Percentiles rank a stretch among this genome's conserved stretches.
Conservation (phyloP, 2,797 vertebrate species). For the Botia almorhae region DNA sequence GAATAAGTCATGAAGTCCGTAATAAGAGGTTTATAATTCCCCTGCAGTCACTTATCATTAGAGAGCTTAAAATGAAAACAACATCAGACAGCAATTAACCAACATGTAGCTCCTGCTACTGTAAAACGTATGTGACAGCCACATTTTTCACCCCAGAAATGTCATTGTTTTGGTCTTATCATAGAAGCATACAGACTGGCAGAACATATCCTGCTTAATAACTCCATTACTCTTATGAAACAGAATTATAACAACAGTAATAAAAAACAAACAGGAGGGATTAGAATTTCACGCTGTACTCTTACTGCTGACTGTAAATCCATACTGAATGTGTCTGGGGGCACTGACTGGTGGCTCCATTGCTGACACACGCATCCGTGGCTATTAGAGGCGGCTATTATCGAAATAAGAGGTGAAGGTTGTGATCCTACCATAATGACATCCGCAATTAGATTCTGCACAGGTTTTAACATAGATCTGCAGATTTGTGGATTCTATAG, state of each 20-base stretch:
- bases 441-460: conserved; percentile 58
- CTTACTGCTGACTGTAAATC: conserved; percentile 36
- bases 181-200: conserved; percentile 21
- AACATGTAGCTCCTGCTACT: conserved; percentile 55
- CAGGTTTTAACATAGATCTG: conserved; percentile 46
- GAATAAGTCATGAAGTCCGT: conserved; percentile 72
- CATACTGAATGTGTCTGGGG: conserved; percentile 24
- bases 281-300: conserved; percentile 18
- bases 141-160: conserved; percentile 37
- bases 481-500: conserved; percentile 13
- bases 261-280: conserved; percentile 22
- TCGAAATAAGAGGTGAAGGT: conserved; percentile 34
- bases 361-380: conserved; percentile 48
- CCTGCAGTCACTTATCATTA: conserved; percentile 75
- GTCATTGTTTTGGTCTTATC: conserved; percentile 33
- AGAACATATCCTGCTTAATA: conserved; percentile 32
- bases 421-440: conserved; percentile 57
- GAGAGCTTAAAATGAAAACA: conserved; percentile 66
- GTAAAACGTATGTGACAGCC: conserved; percentile 64
- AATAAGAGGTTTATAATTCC: conserved; percentile 66
- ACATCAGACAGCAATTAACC: conserved; percentile 72
- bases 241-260: background rate
- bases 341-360: conserved; percentile 31
- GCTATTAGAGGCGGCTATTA: conserved; percentile 51
- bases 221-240: conserved; percentile 32